Evolutionary conservation across 1,140 invertebrate species (phyloP).

Genomic region (Pogonomyrmex californicus): DNA sequence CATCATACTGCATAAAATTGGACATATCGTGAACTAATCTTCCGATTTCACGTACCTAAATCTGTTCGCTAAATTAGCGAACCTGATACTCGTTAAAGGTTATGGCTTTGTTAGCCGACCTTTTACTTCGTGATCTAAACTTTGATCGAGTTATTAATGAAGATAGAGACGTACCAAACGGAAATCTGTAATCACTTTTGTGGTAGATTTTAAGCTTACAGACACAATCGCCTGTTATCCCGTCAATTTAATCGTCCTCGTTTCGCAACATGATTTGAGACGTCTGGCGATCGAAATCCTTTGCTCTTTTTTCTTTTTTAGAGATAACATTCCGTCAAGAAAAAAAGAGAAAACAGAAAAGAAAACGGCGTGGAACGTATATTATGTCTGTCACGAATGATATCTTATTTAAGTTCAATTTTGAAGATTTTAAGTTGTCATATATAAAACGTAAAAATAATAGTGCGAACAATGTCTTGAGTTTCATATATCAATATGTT

Average conservation of each 20-base stretch:
- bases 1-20: not conserved
- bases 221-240: constrained; percentile 73
- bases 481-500: not conserved
- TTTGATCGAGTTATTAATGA: constrained; percentile 76
- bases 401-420: not conserved
- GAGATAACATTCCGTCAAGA: not conserved
- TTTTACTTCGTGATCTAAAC: constrained; percentile 66
- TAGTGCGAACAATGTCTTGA: not conserved
- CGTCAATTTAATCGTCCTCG: constrained; percentile 75
- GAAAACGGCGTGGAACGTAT: constrained; percentile 7
- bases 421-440: not conserved
- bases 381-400: constrained; percentile 48
- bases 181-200: constrained; percentile 74
- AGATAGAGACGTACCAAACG: constrained; percentile 26
- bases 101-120: constrained; percentile 72
- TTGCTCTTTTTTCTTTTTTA: constrained; percentile 24
- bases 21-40: constrained; percentile 22
- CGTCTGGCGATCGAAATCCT: constrained; percentile 49
- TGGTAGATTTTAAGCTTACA: constrained; percentile 75
- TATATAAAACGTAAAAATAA: not conserved
- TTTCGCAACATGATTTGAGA: constrained; percentile 68
- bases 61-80: constrained; percentile 61
- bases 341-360: constrained; percentile 18
- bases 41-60: constrained; percentile 35
- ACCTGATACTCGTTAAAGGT: constrained; percentile 67